These are phyloP conservation scores for Myioborus miniatus DNA, from an alignment of 2,797 vertebrate species.

Conservation along the genomic window DNA sequence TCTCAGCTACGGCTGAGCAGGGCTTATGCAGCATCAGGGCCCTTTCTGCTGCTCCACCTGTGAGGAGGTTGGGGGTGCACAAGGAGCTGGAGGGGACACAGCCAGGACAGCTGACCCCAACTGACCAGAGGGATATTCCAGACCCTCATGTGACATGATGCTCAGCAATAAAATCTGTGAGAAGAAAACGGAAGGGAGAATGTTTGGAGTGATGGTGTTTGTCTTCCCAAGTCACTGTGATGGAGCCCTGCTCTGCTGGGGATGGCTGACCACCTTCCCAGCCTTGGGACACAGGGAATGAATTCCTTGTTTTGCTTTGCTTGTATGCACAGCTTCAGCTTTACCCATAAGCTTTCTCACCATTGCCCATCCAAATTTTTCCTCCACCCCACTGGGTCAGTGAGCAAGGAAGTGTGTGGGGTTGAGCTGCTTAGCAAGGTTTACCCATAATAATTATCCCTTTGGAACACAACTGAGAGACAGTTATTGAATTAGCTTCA, in stretches of 20 bases:
- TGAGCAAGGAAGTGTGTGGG: accelerated
- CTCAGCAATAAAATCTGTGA: not conserved
- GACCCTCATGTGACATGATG: accelerated
- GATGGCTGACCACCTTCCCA: not conserved
- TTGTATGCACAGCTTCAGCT: not conserved
- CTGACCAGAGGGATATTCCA: not conserved
- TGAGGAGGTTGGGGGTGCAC: not conserved
- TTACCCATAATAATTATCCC: not conserved
- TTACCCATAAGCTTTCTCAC: not conserved
- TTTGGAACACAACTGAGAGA: not conserved
- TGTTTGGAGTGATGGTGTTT: accelerated
- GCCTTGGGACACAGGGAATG: accelerated
- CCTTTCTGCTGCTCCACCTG: accelerated
- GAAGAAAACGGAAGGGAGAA: not conserved
- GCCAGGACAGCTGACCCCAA: not conserved
- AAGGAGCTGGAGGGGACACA: not conserved
- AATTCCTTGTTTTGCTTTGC: not conserved
- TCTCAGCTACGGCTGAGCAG: not conserved
- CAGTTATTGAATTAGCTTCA: not conserved
- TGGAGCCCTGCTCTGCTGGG: not conserved
- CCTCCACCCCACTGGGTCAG: not conserved
- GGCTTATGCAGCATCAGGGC: not conserved
- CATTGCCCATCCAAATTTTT: not conserved
- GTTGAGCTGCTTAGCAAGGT: not conserved
- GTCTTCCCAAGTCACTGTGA: not conserved